Conservation (phyloP, 2,888 invertebrate genomes). For the Cataglyphis albicans region DNA sequence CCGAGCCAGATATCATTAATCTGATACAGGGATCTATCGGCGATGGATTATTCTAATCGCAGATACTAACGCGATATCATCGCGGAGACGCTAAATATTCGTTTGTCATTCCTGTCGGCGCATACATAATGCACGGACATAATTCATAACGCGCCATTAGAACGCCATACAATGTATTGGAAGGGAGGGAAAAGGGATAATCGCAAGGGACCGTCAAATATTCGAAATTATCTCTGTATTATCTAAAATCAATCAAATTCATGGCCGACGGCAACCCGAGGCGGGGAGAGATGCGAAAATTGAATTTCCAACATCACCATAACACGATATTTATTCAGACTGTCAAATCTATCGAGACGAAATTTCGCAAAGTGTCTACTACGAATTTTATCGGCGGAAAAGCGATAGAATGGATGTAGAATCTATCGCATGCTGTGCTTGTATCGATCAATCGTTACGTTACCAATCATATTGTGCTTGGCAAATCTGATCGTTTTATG, state of each 20-base stretch:
- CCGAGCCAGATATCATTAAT: conserved; percentile 24
- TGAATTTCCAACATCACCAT: not conserved
- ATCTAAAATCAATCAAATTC: conserved; percentile 35
- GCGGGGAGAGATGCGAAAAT: not conserved
- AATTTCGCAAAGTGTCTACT: conserved; percentile 19
- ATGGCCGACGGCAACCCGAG: not conserved
- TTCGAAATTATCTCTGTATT: conserved; percentile 43
- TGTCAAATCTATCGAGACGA: conserved; percentile 1
- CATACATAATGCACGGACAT: conserved; percentile 40
- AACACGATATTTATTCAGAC: not conserved
- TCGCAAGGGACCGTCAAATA: conserved; percentile 9
- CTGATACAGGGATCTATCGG: not conserved
- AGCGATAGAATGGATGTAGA: not conserved
- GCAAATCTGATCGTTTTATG: conserved; percentile 25
- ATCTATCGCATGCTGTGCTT: not conserved
- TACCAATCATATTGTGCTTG: not conserved
- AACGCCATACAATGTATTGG: not conserved
- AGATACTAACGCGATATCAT: conserved; percentile 18
- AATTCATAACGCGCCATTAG: conserved; percentile 43
- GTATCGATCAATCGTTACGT: not conserved
- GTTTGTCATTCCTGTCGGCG: conserved; percentile 59
- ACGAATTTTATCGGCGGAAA: conserved; percentile 5
- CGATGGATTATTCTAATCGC: conserved; percentile 12
- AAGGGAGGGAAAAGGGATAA: not conserved
- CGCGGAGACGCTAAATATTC: conserved; percentile 54